Conservation (phyloP, 2,797 vertebrate species). For the Helostoma temminkii region DNA sequence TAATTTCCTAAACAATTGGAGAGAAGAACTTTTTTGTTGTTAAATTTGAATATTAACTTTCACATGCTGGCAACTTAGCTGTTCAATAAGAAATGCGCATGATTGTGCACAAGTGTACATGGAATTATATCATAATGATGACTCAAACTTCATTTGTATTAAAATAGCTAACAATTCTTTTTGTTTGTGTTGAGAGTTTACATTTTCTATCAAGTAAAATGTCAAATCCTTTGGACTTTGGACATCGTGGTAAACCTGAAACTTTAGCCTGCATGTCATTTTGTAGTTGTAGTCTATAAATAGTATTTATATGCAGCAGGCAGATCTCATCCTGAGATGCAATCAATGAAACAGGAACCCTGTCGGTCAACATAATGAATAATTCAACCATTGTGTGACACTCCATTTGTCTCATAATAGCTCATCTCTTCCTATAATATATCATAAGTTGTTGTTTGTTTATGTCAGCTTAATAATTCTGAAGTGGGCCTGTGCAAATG, state of each 20-base stretch:
- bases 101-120: not conserved
- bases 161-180: not conserved
- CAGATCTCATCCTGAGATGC: constrained; percentile 46
- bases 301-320: constrained; percentile 40
- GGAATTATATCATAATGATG: not conserved
- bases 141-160: not conserved
- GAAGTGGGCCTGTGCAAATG: constrained; percentile 4
- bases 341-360: constrained; percentile 59
- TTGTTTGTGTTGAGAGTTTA: not conserved
- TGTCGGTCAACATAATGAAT: constrained; percentile 63
- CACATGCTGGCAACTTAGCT: not conserved
- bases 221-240: not conserved
- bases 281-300: constrained; percentile 58
- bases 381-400: constrained; percentile 60
- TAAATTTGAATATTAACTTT: too few species aligned
- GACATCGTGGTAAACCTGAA: not conserved
- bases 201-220: not conserved
- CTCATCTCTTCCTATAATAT: constrained; percentile 27
- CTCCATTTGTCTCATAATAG: constrained; percentile 45
- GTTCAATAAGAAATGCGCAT: not conserved
- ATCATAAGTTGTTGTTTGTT: constrained; percentile 17
- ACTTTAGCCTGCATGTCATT: not conserved
- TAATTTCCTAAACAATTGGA: not conserved
- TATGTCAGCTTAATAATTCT: constrained; percentile 13
- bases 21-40: too few species aligned